Base-by-base conservation (phyloP, 2,113 vertebrate genomes). In the Elgaria multicarinata region DNA sequence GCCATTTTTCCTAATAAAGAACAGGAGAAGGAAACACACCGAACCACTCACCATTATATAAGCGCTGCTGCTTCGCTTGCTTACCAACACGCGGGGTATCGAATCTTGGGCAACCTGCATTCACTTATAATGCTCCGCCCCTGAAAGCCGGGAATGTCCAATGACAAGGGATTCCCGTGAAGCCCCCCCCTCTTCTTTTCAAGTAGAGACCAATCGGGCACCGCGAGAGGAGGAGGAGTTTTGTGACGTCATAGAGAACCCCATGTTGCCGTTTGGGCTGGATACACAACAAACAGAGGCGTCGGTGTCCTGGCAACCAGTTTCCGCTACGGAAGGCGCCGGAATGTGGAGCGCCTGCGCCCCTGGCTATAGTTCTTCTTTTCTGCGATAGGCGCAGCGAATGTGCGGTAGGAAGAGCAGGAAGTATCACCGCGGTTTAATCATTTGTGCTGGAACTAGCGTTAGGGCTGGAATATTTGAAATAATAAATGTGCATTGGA, bases 151-250 rank as follows among this genome's bases (percentile, higher is more conserved):
- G 36, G 0, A 0, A 0, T 10, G 75, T 0, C 95, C 95, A 95
- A 92, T 95, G 24, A 22, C 36, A 6, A 22, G 64, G 12, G 36
- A 3, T 28, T n/a, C 0, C 2, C 0, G 10, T 2, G 0, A 0
- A 66, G 1, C 0, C 67, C 89, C 0, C 67, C 89, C 92, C 36
- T 84, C 90, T 31, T 0, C 0, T 0, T 18, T 6, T 0, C 0
- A 0, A 0, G 24, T 0, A 0, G 0, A 0, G 44, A 0, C 95
- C 94, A 95, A 85, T 92, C 64, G 67, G 1, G 6, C 0, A 1
- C 10, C n/a, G 71, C 28, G 22, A 64, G 31, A 4, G 9, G 16
- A 39, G 46, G 6, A 50, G 3, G 0, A 2, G 4, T 0, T 16
- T 46, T 44, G 44, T 86, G 92, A 87, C 12, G 76, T 86, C 85